Conservation (phyloP, 2,113 vertebrate species). For the Lutjanus erythropterus region DNA sequence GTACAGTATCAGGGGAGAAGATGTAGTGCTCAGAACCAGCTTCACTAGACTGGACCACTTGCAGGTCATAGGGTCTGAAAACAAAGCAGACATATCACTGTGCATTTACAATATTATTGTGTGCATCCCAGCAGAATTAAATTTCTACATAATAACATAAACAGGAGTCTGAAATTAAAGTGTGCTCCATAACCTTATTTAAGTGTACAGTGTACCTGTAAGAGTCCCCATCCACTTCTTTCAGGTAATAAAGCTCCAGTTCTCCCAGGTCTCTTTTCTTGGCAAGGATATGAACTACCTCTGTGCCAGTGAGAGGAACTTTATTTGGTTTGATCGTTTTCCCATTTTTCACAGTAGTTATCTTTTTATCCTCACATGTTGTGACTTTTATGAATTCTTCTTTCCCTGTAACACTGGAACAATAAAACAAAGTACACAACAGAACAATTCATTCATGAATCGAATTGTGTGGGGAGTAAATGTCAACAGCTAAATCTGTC, state of each 20-base stretch:
- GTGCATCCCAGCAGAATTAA: background rate
- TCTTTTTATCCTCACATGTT: constrained; percentile 21
- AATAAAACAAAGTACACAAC: constrained; percentile 19
- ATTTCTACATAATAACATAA: background rate
- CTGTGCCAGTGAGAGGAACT: constrained; percentile 55
- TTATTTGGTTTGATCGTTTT: constrained; percentile 16
- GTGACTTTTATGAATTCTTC: constrained; percentile 18
- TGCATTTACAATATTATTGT: background rate
- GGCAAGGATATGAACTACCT: constrained; percentile 68
- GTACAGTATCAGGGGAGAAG: constrained; percentile 84
- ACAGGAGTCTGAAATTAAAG: background rate
- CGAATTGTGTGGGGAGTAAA: background rate
- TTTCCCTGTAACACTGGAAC: constrained; percentile 55
- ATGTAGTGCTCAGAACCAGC: constrained; percentile 86
- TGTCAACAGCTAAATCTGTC: background rate
- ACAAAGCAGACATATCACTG: background rate
- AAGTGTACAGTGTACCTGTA: constrained; percentile 75
- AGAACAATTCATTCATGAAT: background rate
- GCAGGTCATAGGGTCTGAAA: constrained; percentile 87
- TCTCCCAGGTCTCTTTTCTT: constrained; percentile 45
- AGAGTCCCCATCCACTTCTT: constrained; percentile 46
- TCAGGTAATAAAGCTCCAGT: constrained; percentile 67
- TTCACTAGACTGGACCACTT: constrained; percentile 72
- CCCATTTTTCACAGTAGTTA: constrained; percentile 4
- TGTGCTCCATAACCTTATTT: background rate